A percentile compares a stretch with the other conserved stretches of the same genome.
These are phyloP conservation scores for Adineta ricciae DNA, from an alignment of 2,888 invertebrate species.

Conservation along the genomic window DNA sequence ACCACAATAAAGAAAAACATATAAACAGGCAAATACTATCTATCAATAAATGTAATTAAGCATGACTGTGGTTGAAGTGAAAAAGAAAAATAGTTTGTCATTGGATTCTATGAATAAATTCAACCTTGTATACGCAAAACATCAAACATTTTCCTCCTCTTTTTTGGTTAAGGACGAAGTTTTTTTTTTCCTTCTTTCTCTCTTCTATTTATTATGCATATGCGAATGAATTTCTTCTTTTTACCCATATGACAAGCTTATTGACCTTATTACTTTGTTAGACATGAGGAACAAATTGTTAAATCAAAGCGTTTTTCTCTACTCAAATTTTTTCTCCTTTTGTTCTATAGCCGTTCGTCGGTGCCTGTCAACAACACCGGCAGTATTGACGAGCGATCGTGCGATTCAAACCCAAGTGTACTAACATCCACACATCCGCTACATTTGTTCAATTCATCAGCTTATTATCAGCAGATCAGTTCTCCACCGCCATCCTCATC, in stretches of 20 bases:
- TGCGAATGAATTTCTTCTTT: neutral
- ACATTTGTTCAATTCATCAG: neutral
- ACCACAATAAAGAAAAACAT: too few species aligned
- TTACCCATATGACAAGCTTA: neutral
- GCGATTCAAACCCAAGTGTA: neutral
- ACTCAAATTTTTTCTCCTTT: too few species aligned
- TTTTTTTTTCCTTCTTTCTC: neutral
- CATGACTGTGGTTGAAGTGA: too few species aligned
- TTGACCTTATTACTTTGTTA: neutral
- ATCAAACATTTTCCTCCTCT: neutral
- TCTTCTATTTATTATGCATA: neutral
- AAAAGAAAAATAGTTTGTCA: neutral
- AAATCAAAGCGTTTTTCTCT: neutral
- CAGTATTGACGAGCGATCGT: neutral
- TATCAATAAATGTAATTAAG: too few species aligned
- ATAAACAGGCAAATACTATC: too few species aligned
- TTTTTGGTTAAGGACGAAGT: neutral
- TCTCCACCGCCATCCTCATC: neutral
- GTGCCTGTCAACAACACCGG: constrained; percentile 9
- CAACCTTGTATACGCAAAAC: neutral
- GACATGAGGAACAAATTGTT: neutral
- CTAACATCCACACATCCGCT: neutral
- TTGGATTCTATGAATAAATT: neutral
- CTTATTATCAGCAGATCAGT: neutral
- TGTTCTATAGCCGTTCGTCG: neutral